Percentiles rank a stretch among this genome's conserved stretches.
Evolutionary conservation across 2,888 invertebrate species (phyloP).

Genomic region (Ptychoptera albimana): DNA sequence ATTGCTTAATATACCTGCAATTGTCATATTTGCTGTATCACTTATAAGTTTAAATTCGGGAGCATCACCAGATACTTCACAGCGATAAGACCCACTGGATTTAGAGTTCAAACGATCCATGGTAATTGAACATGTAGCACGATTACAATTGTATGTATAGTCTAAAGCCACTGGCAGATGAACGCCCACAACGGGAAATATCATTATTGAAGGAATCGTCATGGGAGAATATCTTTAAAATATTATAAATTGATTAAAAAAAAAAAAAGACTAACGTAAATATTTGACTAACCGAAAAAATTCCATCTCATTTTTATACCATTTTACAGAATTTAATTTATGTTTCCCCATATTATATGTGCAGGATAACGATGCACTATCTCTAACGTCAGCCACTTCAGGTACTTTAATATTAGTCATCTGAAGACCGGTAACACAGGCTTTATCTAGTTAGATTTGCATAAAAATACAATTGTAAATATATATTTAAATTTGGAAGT

Average conservation of each 20-base stretch:
- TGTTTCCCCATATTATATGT: constrained; percentile 34
- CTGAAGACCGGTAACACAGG: constrained; percentile 18
- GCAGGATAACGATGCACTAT: constrained; percentile 32
- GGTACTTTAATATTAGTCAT: constrained; percentile 33
- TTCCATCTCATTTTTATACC: constrained; percentile 34
- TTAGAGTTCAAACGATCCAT: constrained; percentile 23
- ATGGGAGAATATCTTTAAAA: constrained; percentile 27
- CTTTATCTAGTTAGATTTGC: too few relatives aligned
- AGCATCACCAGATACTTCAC: constrained; percentile 45
- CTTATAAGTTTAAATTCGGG: constrained; percentile 40
- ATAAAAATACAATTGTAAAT: too few relatives aligned
- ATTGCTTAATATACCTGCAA: constrained; percentile 32
- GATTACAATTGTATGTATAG: constrained; percentile 22
- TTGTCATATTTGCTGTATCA: constrained; percentile 39
- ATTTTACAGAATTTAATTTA: constrained; percentile 35
- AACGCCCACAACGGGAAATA: constrained; percentile 27
- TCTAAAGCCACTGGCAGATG: constrained; percentile 16
- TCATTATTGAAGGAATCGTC: constrained; percentile 27
- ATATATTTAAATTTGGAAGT: too few relatives aligned
- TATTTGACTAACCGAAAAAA: constrained; percentile 30
- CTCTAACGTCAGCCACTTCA: constrained; percentile 32
- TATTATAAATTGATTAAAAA: background rate
- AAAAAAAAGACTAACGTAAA: too few relatives aligned
- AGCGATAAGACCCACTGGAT: constrained; percentile 38
- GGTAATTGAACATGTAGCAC: constrained; percentile 26